A percentile compares a stretch with the other conserved stretches of the same genome.
phyloP scores from a whole-genome alignment of 2,113 vertebrate genomes.

The Nothoprocta pentlandii region DNA sequence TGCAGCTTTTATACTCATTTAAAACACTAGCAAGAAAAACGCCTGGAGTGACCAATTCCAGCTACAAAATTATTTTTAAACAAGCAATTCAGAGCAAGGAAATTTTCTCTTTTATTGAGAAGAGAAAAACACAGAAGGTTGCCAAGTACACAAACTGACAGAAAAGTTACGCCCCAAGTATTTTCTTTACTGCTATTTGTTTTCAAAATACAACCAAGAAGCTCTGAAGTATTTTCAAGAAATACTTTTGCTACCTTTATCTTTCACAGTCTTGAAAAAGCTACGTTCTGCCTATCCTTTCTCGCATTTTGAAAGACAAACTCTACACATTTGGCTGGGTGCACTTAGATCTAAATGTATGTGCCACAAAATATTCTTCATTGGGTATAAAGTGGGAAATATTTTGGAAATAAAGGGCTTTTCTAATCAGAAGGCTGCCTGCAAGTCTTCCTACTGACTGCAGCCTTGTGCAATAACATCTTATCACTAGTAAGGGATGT shows the following conservation, averaged over 20 bases:
- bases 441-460: background rate
- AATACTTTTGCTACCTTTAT: background rate
- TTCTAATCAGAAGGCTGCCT: background rate
- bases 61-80: conserved; percentile 5
- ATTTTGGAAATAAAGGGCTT: background rate
- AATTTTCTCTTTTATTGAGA: background rate
- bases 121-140: background rate
- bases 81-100: background rate
- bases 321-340: background rate
- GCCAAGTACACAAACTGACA: background rate
- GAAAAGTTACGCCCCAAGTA: background rate
- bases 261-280: background rate
- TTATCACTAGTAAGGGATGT: background rate
- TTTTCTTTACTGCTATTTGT: background rate
- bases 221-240: background rate
- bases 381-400: background rate
- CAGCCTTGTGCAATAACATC: background rate
- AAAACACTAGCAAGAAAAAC: conserved; percentile 40
- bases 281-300: background rate
- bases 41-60: conserved; percentile 53
- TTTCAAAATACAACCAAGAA: background rate
- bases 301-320: background rate
- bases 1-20: conserved; percentile 9
- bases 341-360: background rate
- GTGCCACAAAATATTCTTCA: background rate